Base-by-base conservation (phyloP, 2,113 vertebrate genomes). In the Tupaia chinensis region DNA sequence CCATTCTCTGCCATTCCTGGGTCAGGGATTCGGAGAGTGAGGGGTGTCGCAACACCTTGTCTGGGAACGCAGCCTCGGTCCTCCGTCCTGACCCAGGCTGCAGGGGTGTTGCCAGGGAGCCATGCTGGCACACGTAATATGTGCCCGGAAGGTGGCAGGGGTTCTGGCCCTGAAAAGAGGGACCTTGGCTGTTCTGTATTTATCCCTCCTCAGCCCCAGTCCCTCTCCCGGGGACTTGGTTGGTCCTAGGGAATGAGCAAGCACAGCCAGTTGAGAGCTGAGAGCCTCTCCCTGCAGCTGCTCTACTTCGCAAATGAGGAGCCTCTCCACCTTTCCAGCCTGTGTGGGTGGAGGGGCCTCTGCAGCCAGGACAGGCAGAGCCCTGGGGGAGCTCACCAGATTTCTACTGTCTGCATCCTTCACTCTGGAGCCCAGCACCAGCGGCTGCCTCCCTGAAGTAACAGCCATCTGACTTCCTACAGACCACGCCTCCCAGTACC, bases 281-380 rank as follows among this genome's bases (percentile, higher is more conserved):
- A 16, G 29, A 70, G 60, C 0, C 0, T 20, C 34, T 76, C 23
- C 22, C 20, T 2, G 4, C 4, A n/a, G 56, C 69, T 44, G 16
- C 78, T 23, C 15, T 61, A 44, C 15, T 0, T 0, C 14, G 61
- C 66, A 58, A 32, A 9, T 23, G 58, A 27, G 2, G 17, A 58
- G 20, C 1, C 20, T 60, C 61, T 61, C 9, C 7, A 1, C 14
- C 22, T 25, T 32, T n/a, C 61, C 17, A n/a, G 22, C 19, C 29
- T 29, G 27, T 12, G 19, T 3, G 0, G 2, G 20, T 0, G 1
- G 25, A 25, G 27, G 29, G 25, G 4, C 29, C 56, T 32, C 68
- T 23, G 20, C 11, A 4, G 6, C 15, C 61, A 74, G 78, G 44
- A 44, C 44, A 91, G 44, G 3, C 27, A n/a, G 54, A 17, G 34